These are phyloP conservation scores for Neoitamus cyanurus DNA, from an alignment of 2,888 invertebrate genomes.

Conservation along the genomic window DNA sequence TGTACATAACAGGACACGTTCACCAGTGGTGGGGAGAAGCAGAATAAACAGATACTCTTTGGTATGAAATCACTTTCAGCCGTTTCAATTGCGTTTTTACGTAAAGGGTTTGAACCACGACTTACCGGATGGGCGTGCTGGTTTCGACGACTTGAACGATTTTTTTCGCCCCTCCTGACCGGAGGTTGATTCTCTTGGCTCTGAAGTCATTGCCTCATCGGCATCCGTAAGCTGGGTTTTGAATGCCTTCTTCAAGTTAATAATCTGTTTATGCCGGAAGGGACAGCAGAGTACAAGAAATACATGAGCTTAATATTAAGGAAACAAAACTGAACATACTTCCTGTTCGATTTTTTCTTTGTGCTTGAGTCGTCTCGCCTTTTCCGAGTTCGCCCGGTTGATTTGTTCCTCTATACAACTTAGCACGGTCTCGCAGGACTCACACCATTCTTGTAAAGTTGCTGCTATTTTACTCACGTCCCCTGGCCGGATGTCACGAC, in stretches of 20 bases:
- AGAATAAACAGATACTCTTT: conserved; percentile 26
- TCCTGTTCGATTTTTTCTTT: conserved; percentile 87
- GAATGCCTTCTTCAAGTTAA: conserved; percentile 87
- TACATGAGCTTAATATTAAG: background rate
- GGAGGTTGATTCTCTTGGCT: conserved; percentile 71
- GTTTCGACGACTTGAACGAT: conserved; percentile 61
- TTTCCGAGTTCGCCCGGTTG: conserved; percentile 84
- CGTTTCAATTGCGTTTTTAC: conserved; percentile 49
- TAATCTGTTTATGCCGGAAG: conserved; percentile 70
- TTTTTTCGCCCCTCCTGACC: conserved; percentile 63
- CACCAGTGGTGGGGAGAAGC: conserved; percentile 10
- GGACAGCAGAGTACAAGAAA: background rate
- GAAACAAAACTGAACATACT: conserved; percentile 68
- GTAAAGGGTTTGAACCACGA: conserved; percentile 56
- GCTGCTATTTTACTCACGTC: conserved; percentile 85
- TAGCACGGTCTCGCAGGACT: conserved; percentile 88
- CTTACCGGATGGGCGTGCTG: conserved; percentile 59
- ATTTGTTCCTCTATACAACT: conserved; percentile 92
- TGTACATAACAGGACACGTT: conserved; percentile 22
- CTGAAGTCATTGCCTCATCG: conserved; percentile 87
- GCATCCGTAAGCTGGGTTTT: conserved; percentile 83
- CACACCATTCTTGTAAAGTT: conserved; percentile 89
- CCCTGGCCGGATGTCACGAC: conserved; percentile 88
- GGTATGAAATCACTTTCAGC: background rate
- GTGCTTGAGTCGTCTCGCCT: conserved; percentile 81